Conservation (phyloP, 2,888 invertebrate species). For the Erebia palarica region DNA sequence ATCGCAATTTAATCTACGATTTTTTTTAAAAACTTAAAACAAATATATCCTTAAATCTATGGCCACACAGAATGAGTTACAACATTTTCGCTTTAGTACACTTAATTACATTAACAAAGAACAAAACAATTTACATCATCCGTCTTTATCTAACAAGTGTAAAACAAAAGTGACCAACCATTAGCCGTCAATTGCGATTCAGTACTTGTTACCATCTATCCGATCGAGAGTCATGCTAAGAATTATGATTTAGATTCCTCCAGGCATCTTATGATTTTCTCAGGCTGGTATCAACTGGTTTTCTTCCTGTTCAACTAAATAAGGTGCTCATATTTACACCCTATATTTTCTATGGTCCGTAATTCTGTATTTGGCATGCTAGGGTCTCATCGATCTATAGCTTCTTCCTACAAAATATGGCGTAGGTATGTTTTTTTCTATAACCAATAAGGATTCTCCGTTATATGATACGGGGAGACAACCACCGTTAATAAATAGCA, state of each 20-base stretch:
- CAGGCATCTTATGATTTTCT: constrained; percentile 60
- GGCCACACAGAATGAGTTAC: neutral
- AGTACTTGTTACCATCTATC: constrained; percentile 25
- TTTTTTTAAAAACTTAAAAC: neutral
- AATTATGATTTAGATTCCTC: constrained; percentile 70
- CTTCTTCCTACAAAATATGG: constrained; percentile 33
- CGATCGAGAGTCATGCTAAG: constrained; percentile 25
- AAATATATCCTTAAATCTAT: neutral
- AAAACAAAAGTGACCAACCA: constrained; percentile 54
- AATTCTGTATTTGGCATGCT: constrained; percentile 51
- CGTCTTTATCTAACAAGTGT: constrained; percentile 55
- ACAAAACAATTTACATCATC: constrained; percentile 32
- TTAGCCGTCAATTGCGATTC: constrained; percentile 46
- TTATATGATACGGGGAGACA: constrained; percentile 20
- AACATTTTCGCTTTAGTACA: neutral
- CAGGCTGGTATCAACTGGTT: constrained; percentile 73
- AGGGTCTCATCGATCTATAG: constrained; percentile 53
- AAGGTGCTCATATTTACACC: constrained; percentile 73
- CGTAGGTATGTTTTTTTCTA: constrained; percentile 18
- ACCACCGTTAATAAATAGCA: constrained; percentile 10
- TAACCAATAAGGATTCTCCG: constrained; percentile 31
- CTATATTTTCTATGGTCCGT: constrained; percentile 47
- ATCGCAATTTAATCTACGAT: neutral
- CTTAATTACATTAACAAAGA: constrained; percentile 7
- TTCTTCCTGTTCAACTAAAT: constrained; percentile 72